These are phyloP conservation scores for Pandion haliaetus DNA, from an alignment of 2,113 vertebrate genomes.

Conservation along the genomic window DNA sequence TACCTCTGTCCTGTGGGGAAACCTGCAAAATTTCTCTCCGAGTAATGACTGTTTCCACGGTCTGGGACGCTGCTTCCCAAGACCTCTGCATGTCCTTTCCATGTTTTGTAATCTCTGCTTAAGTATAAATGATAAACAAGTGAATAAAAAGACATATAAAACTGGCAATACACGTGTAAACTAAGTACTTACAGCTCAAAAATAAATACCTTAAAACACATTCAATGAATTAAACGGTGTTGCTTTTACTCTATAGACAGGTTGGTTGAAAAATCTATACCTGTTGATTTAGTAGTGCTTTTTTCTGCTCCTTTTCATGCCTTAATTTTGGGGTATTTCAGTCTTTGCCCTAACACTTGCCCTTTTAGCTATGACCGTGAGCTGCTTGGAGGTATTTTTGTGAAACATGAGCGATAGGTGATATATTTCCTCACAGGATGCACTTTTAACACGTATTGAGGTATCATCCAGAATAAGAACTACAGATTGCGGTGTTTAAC, in stretches of 20 bases:
- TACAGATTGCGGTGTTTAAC: neutral
- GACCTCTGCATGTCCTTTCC: neutral
- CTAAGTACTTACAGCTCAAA: neutral
- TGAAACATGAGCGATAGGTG: neutral
- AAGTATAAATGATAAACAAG: neutral
- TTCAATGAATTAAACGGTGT: neutral
- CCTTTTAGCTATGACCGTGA: neutral
- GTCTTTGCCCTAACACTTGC: neutral
- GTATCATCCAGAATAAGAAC: neutral
- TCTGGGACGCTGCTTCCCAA: neutral
- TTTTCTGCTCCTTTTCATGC: neutral
- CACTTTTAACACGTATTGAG: neutral
- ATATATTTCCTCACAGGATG: neutral
- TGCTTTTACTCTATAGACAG: neutral
- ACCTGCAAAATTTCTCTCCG: neutral
- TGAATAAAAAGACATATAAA: neutral
- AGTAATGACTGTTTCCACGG: accelerated
- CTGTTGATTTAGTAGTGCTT: neutral
- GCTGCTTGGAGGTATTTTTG: neutral
- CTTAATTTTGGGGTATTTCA: neutral
- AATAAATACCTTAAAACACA: neutral
- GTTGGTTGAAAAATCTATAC: neutral
- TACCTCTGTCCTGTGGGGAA: neutral
- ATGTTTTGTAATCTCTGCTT: neutral
- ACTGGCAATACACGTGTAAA: accelerated